Percentiles rank a stretch among this genome's conserved stretches.
Conservation (phyloP, 2,888 invertebrate species). For the Dasysyrphus albostriatus region DNA sequence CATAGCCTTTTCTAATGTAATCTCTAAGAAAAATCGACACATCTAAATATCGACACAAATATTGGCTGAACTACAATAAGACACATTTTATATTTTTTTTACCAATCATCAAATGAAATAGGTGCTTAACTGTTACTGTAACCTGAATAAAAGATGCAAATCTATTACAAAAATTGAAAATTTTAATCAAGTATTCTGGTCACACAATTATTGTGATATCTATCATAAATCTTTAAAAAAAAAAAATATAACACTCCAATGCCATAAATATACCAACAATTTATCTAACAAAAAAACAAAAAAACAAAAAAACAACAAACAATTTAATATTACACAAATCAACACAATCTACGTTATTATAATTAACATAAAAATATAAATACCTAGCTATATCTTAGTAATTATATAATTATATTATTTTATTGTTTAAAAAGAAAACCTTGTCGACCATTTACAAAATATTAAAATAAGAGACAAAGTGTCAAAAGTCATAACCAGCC, state of each 20-base stretch:
- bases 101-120: too few species aligned
- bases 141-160: too few species aligned
- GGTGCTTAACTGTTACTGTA: too few species aligned
- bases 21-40: too few species aligned
- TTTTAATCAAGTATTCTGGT: too few species aligned
- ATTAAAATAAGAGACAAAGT: not conserved
- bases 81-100: too few species aligned
- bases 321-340: not conserved
- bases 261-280: not conserved
- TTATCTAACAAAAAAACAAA: not conserved
- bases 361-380: not conserved
- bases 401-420: not conserved
- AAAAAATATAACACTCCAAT: not conserved
- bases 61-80: too few species aligned
- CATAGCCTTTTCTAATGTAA: too few species aligned
- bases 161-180: too few species aligned
- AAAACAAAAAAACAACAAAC: not conserved
- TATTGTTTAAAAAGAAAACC: not conserved
- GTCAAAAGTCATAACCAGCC: slow-evolving; percentile 24
- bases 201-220: too few species aligned
- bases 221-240: not conserved
- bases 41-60: too few species aligned
- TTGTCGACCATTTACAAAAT: not conserved
- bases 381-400: not conserved
- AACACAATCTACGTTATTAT: not conserved